Base-by-base conservation (phyloP, 64 coral and sea anemone genomes). In the Hydrozoanthus tunicans region DNA sequence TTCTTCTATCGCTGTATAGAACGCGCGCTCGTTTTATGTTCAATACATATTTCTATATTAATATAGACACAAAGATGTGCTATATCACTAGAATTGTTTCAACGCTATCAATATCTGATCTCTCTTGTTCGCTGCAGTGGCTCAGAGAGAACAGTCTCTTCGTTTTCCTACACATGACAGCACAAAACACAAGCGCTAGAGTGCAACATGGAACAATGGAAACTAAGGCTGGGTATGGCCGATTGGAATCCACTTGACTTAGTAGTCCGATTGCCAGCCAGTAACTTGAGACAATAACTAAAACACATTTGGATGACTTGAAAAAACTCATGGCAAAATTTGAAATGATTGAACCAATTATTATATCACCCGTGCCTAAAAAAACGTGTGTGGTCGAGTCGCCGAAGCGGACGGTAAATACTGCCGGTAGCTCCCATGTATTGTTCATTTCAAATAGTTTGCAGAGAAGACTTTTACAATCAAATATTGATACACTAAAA, bases 311-410 rank as follows among this genome's bases (percentile, higher is more conserved):
- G 15, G 90, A 89, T 5, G 94, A 99, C 89, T 94, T 99, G 76
- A 99, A 99, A 85, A 99, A 99, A 9, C 81, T 93, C 84, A 94
- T 96, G 6, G 97, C 81, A 80, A 99, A 99, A 60, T 99, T 99
- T 6, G 94, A 92, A 72, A 99, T 93, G 10, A 99, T 85, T 14
- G 97, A 90, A 0, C 97, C 97, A 59, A 99, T 95, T 8, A 99
- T 79, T 17, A 99, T 96, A 26, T 99, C 97, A 2, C 97, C 97
- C 15, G 97, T 99, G 8, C 97, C 97, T 5, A 99, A 86, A 78
- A 94, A 99, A 8, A 99, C 97, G 59, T 99, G 94, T 0, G 94
- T 96, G 3, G 92, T 72, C 4, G 78, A 93, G 9, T 96, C 79
- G 0, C 97, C 97, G 52, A 99, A 96, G 11, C 92, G 85, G 13